These are phyloP conservation scores for Drosophila pegasa DNA, from an alignment of 2,888 invertebrate species.

Conservation along the genomic window DNA sequence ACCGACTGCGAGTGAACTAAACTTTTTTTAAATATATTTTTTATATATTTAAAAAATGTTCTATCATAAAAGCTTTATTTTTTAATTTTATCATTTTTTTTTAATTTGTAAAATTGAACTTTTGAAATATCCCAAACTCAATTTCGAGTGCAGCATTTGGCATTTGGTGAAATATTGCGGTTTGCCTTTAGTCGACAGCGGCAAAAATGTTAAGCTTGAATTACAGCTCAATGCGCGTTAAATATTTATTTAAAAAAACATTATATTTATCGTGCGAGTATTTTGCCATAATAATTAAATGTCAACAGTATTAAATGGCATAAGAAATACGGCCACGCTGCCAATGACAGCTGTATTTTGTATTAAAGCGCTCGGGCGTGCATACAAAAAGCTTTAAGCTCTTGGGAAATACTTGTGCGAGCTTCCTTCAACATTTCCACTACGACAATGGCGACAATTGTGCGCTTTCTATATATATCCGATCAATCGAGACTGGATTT, in stretches of 20 bases:
- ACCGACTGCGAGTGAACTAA: constrained; percentile 88
- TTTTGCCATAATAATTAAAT: constrained; percentile 63
- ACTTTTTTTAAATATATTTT: neutral
- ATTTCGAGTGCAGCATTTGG: constrained; percentile 26
- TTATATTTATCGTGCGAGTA: constrained; percentile 22
- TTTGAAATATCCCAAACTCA: constrained; percentile 1
- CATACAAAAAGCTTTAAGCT: neutral
- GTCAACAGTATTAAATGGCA: constrained; percentile 67
- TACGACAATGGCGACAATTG: constrained; percentile 2
- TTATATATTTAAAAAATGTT: neutral
- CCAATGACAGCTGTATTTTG: constrained; percentile 20
- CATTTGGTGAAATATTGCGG: constrained; percentile 68
- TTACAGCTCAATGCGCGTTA: constrained; percentile 45
- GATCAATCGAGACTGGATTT: constrained; percentile 45
- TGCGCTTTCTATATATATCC: constrained; percentile 25
- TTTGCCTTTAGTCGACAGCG: constrained; percentile 31
- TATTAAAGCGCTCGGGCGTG: neutral
- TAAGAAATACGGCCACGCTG: constrained; percentile 23
- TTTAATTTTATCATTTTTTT: neutral
- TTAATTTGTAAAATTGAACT: neutral
- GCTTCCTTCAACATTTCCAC: neutral
- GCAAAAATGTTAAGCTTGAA: constrained; percentile 58
- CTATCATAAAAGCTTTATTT: neutral
- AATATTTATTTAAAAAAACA: constrained; percentile 68
- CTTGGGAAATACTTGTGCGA: neutral